These are phyloP conservation scores for Ceratoteleas bidentatus DNA, from an alignment of 1,140 invertebrate species.

Conservation along the genomic window DNA sequence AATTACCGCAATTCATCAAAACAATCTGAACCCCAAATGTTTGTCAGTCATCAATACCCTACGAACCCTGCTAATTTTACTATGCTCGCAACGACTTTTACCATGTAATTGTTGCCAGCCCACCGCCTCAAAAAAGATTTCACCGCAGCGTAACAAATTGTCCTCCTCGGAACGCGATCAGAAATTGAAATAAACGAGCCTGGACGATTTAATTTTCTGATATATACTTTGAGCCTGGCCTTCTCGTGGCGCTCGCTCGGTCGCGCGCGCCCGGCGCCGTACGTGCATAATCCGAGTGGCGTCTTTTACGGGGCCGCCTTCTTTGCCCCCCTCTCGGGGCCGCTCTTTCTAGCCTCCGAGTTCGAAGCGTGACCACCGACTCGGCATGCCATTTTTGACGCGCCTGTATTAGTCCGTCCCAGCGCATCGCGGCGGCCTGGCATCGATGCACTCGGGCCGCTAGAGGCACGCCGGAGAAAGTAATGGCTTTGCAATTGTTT, in stretches of 20 bases:
- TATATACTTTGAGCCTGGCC: slow-evolving; percentile 43
- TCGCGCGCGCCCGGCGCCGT: slow-evolving; percentile 3
- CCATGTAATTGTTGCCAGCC: too few relatives aligned
- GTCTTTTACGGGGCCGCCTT: slow-evolving; percentile 35
- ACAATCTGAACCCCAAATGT: too few relatives aligned
- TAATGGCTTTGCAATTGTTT: slow-evolving; percentile 80
- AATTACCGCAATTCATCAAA: too few relatives aligned
- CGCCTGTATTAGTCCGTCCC: slow-evolving; percentile 61
- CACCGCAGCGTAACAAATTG: too few relatives aligned
- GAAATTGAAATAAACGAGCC: slow-evolving; percentile 29
- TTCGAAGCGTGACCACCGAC: slow-evolving; percentile 63
- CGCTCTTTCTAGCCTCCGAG: slow-evolving; percentile 20
- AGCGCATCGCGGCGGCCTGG: slow-evolving; percentile 55
- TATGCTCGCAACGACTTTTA: too few relatives aligned
- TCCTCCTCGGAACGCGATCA: background rate
- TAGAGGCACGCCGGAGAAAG: slow-evolving; percentile 73
- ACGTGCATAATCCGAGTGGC: slow-evolving; percentile 10
- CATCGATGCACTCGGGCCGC: slow-evolving; percentile 56
- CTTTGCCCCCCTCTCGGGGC: slow-evolving; percentile 15
- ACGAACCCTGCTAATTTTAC: too few relatives aligned
- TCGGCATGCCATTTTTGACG: slow-evolving; percentile 58
- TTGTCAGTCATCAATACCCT: too few relatives aligned
- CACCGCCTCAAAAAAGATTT: too few relatives aligned
- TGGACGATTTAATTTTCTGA: slow-evolving; percentile 78
- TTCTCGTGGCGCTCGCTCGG: slow-evolving; percentile 32